Evolutionary conservation across 2,888 invertebrate species (phyloP), one percentile per base, ranked within the genome.

Genomic region (Aporophyla nigra): DNA sequence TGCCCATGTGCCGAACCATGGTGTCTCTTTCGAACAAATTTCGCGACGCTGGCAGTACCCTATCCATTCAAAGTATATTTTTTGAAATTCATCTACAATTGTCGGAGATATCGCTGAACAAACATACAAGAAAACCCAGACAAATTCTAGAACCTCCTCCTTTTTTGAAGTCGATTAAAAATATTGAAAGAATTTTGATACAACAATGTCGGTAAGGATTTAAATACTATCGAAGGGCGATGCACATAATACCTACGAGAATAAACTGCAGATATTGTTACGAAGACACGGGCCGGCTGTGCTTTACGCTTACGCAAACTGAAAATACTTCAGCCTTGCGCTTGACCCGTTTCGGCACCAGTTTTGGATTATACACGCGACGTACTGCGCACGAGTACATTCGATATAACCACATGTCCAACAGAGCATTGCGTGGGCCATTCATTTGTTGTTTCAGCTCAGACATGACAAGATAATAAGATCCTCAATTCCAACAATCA

Each of bases 241-340:
- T 75, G 63, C 40, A 72, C 19, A 54, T 27, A 43, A 54, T 53
- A 66, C 4, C 24, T 43, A 58, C 24, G n/a, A 33, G 53, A 72
- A 66, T 71, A 71, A 63, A 71, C 65, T 78, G 62, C 66, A 69
- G 74, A 58, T 74, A 75, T 66, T 71, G 76, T 80, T 71, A 69
- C 69, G 72, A 80, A 87, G 85, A 87, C 83, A 80, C 73, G 71
- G 51, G 54, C 65, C 69, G 59, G 63, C 62, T 76, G 84, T 86
- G 87, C 86, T 88, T 80, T 78, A 84, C 70, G 69, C 63, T 86
- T 86, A 82, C 86, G 86, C 78, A 77, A 71, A 86, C 89, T 88
- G 87, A 86, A 90, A 91, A 92, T 92, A 91, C 82, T 83, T 84
- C 79, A 91, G 91, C 93, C 92, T 92, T 92, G 93, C 89, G 89